Conservation (phyloP, 2,113 vertebrate genomes). For the Gobiocypris rarus region DNA sequence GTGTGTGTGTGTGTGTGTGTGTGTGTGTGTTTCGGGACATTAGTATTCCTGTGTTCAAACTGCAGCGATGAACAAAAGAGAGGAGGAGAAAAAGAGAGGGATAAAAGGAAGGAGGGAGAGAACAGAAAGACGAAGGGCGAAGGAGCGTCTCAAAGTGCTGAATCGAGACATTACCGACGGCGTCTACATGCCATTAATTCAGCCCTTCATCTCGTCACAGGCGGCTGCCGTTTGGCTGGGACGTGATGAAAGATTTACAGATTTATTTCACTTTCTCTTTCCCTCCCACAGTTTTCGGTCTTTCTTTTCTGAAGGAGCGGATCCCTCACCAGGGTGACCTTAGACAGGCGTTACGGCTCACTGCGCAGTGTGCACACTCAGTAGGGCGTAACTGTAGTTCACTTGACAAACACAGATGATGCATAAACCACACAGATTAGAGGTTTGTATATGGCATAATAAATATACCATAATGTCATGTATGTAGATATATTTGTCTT, state of each 20-base stretch:
- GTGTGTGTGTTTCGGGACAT: background rate
- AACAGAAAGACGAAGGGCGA: constrained; percentile 45
- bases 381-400: background rate
- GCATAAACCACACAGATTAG: background rate
- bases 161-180: constrained; percentile 58
- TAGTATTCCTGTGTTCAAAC: constrained; percentile 49
- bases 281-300: background rate
- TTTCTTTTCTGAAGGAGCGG: background rate
- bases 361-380: background rate
- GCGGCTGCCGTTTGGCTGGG: too few species aligned
- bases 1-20: background rate
- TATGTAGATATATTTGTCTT: background rate
- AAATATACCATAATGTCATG: background rate
- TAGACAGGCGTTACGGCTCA: background rate
- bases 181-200: constrained; percentile 69
- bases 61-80: constrained; percentile 26
- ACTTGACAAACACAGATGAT: background rate
- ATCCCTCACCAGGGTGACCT: background rate
- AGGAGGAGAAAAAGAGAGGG: constrained; percentile 13
- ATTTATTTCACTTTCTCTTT: constrained; percentile 34
- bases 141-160: constrained; percentile 60
- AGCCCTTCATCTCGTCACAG: constrained; percentile 40
- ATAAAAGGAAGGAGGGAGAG: constrained; percentile 42
- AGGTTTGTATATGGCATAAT: background rate
- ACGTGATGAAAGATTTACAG: background rate